Base-by-base conservation (phyloP, 2,113 vertebrate species). In the Paracyprichromis sp. region DNA sequence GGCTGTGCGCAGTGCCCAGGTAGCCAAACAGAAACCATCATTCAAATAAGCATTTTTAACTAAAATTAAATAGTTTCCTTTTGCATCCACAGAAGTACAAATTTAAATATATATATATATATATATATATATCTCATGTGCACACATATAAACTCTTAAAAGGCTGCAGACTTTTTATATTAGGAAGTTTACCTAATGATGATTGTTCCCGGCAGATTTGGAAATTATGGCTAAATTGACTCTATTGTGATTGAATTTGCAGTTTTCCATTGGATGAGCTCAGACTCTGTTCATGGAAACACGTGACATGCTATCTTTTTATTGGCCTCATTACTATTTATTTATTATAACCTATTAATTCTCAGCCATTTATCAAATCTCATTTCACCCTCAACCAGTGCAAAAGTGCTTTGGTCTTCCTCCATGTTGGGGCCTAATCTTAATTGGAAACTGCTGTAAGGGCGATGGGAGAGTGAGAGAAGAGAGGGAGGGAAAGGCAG, bases 391-490 rank as follows among this genome's bases (percentile, higher is more conserved):
- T 5, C 29, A 29, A 53, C 34, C 47, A 83, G 21, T 47, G 53
- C 19, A 61, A 88, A 86, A 54, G 43, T 21, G 34, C 57, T 83
- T 89, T 91, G 92, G 85, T 66, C 5, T 11, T 59, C 78, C 76
- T 91, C 89, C 84, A 87, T 87, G 84, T 59, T 83, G 57, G 59
- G 88, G 57, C 16, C 56, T 85, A 78, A 91, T 92, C 86, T 92
- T 95, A 93, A 94, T 93, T 91, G 87, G 84, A 93, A 95, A 89
- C 92, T 36, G 90, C 88, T 94, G 90, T n/a, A 81, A 78, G 80
- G 52, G 56, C 91, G 34, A 89, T 16, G 82, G 81, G 36, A 71
- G 24, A 54, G 34, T 12, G 34, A 8, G 19, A 47, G 63, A 61
- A 24, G 36, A 47, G 45, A 78, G 21, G 36, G 19, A 57, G 81